Evolutionary conservation across 2,797 vertebrate genomes (phyloP), one percentile per base, ranked within the genome.

Genomic region (Pseudotriccus pelzelni): DNA sequence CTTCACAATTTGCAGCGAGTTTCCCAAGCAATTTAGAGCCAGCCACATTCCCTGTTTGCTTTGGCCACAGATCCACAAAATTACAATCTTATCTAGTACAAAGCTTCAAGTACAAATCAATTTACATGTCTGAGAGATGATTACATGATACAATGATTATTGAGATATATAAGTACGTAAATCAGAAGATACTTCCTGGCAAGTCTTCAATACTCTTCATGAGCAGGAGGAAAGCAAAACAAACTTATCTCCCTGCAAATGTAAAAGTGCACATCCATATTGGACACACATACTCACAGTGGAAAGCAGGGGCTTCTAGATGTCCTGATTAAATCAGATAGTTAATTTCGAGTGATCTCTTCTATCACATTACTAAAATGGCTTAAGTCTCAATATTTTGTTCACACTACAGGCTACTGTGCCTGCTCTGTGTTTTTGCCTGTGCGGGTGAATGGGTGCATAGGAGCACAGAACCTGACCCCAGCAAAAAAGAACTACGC

Each of bases 101-200:
- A 94, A 95, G 52, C 62, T 89, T 73, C 20, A 78, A 87, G 49
- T 76, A 85, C 76, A 93, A 94, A 91, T 92, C 50, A 41, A 55
- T 81, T 80, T 43, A 89, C 36, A 47, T 41, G 50, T 37, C 76
- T 83, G 44, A 89, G 68, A 89, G 32, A 52, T 1, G 1, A 73
- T 66, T 43, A 59, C 52, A 73, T 14, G 36, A 73, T 32, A 73
- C 58, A 80, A 75, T 43, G 60, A 89, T 62, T 84, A 87, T 27
- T 77, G 53, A 94, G 41, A 50, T 89, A 87, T n/a, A 0, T 22
- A 92, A 91, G 36, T 44, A 91, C 21, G 43, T 68, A 86, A 82
- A 94, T 93, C 70, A 91, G 58, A 87, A 70, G 34, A 52, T 84
- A 88, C 25, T 89, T 89, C 34, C 70, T 69, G 86, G 39, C 62